Evolutionary conservation across 2,888 invertebrate species (phyloP).

Genomic region (Sphecodes monilicornis): DNA sequence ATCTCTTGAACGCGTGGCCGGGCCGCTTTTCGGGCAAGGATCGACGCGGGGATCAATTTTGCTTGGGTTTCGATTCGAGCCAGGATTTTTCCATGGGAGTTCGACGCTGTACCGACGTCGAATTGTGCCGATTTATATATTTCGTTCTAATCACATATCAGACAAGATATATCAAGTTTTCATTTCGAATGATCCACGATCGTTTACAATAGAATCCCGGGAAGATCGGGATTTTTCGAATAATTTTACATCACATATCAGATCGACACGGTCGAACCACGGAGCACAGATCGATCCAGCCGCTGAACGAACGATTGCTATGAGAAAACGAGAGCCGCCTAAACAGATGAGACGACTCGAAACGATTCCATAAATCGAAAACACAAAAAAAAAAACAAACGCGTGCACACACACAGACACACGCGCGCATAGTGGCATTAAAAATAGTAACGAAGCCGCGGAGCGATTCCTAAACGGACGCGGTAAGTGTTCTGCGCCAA

Average conservation of each 20-base stretch:
- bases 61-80: not conserved
- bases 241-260: slow-evolving; percentile 47
- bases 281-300: slow-evolving; percentile 10
- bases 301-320: not conserved
- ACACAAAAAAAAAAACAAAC: not conserved
- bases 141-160: slow-evolving; percentile 49
- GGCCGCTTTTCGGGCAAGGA: slow-evolving; percentile 14
- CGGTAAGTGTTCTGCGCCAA: slow-evolving; percentile 9
- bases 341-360: not conserved
- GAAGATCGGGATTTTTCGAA: not conserved
- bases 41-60: not conserved
- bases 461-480: slow-evolving; percentile 5
- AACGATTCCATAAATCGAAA: not conserved
- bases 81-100: slow-evolving; percentile 21
- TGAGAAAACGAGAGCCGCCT: too few relatives aligned
- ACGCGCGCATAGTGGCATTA: slow-evolving; percentile 21
- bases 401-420: not conserved
- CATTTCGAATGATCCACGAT: not conserved
- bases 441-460: slow-evolving; percentile 8
- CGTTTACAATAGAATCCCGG: not conserved
- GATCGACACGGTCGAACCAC: slow-evolving; percentile 12
- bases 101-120: not conserved
- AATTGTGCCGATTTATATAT: not conserved
- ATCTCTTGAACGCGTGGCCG: not conserved
- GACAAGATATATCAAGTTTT: slow-evolving; percentile 31